phyloP scores from a whole-genome alignment of 2,113 vertebrate species.

The Acrocephalus kingi region DNA sequence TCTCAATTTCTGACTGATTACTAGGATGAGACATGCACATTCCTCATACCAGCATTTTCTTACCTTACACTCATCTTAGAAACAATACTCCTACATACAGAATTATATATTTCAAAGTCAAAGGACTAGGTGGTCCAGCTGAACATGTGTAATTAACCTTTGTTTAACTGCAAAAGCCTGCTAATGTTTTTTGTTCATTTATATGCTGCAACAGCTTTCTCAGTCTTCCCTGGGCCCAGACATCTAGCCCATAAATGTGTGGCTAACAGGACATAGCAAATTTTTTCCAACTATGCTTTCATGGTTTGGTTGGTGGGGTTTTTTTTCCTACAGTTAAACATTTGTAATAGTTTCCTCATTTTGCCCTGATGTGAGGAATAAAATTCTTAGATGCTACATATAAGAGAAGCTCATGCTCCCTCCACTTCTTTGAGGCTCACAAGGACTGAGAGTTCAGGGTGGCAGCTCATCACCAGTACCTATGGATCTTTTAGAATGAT shows the following conservation, averaged over 20 bases:
- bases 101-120: not conserved
- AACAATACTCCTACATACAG: not conserved
- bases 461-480: not conserved
- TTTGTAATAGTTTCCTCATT: not conserved
- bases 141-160: not conserved
- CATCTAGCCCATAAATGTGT: not conserved
- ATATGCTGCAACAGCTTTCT: not conserved
- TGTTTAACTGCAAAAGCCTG: not conserved
- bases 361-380: not conserved
- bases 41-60: not conserved
- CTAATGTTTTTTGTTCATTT: not conserved
- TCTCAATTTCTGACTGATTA: not conserved
- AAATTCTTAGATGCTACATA: not conserved
- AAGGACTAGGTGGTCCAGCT: not conserved
- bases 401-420: not conserved
- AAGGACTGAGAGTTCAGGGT: not conserved
- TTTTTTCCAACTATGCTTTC: not conserved
- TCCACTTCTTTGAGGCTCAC: not conserved
- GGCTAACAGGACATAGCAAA: not conserved
- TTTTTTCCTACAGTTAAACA: not conserved
- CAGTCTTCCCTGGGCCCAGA: not conserved
- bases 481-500: not conserved
- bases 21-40: not conserved
- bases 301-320: not conserved
- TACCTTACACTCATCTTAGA: not conserved